phyloP scores from a whole-genome alignment of 2,113 vertebrate genomes.

The Pampusana beccarii region DNA sequence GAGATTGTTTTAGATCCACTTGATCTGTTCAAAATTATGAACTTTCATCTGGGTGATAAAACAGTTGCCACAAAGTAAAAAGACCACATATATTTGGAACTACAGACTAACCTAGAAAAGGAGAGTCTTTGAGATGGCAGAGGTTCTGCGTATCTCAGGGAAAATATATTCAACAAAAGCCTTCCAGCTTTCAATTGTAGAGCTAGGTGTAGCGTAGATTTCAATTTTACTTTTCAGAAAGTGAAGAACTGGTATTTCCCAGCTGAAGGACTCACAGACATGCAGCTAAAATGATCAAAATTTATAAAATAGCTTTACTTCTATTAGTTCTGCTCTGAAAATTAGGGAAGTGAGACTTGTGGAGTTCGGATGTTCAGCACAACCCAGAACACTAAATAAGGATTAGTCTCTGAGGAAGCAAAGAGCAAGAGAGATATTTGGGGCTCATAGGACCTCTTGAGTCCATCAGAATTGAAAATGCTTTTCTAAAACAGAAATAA shows the following conservation, averaged over 20 bases:
- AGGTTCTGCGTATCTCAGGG: constrained; percentile 11
- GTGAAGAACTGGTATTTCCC: not conserved
- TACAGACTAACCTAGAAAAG: not conserved
- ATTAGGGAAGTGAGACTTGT: not conserved
- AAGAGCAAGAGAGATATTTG: not conserved
- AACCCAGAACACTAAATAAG: not conserved
- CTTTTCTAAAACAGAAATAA: not conserved
- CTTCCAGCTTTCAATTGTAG: not conserved
- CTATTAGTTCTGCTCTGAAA: constrained; percentile 14
- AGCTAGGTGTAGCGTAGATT: not conserved
- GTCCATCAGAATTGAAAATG: not conserved
- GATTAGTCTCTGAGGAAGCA: not conserved
- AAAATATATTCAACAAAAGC: not conserved
- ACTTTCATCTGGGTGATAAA: not conserved
- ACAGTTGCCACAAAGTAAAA: not conserved
- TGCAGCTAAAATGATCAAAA: constrained; percentile 2
- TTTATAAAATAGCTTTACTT: constrained; percentile 12
- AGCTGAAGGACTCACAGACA: not conserved
- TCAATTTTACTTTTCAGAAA: not conserved
- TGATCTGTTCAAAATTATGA: not conserved
- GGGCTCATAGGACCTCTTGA: not conserved
- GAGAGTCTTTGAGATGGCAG: not conserved
- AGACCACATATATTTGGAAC: not conserved
- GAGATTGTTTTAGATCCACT: not conserved
- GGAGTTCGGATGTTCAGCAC: not conserved